Evolutionary conservation across 2,113 vertebrate genomes (phyloP).

Genomic region (Hypocryptadius cinnamomeus): DNA sequence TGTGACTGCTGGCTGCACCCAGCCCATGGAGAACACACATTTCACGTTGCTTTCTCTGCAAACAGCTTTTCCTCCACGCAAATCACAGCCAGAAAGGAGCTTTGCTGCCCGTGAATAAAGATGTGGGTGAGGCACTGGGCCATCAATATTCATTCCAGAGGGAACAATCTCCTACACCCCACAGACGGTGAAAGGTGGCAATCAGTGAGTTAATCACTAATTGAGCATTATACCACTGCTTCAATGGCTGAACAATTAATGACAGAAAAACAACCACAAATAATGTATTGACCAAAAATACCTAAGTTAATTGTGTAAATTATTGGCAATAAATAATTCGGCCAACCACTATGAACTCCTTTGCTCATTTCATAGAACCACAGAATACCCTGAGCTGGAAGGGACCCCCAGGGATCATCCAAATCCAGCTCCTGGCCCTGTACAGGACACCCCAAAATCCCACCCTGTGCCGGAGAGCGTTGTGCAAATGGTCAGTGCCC

Average conservation of each 20-base stretch:
- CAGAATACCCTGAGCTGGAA: neutral
- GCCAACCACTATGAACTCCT: neutral
- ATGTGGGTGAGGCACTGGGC: neutral
- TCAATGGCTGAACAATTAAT: neutral
- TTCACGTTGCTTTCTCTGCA: too few relatives aligned
- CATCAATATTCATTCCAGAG: neutral
- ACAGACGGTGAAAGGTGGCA: neutral
- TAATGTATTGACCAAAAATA: neutral
- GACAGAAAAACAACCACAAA: neutral
- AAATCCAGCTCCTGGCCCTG: neutral
- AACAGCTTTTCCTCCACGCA: neutral
- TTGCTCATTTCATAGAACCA: neutral
- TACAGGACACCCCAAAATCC: neutral
- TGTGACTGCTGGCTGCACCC: neutral
- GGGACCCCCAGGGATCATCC: neutral
- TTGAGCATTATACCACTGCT: neutral
- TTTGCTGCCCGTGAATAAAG: neutral
- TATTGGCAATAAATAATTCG: neutral
- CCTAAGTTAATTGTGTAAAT: neutral
- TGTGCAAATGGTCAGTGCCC: neutral
- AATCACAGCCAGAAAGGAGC: neutral
- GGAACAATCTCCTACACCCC: neutral
- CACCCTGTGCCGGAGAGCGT: neutral
- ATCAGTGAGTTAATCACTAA: neutral
- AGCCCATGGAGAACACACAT: too few relatives aligned